Conservation (phyloP, 2,113 vertebrate species). For the Proteles cristata region DNA sequence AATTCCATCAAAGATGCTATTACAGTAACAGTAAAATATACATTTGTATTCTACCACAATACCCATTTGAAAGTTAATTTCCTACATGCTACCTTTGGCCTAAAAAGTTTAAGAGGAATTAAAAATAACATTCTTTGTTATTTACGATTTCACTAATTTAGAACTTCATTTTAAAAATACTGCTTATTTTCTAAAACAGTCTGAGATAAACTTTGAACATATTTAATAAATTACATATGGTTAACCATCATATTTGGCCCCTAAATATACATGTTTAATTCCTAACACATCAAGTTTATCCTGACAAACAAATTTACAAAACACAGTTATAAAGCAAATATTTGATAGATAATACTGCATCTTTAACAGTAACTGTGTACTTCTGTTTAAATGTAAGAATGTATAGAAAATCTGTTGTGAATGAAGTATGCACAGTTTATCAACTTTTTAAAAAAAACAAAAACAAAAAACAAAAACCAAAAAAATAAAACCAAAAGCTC, state of each 20-base stretch:
- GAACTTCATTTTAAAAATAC: slow-evolving; percentile 74
- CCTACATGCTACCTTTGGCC: slow-evolving; percentile 58
- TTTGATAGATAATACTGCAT: slow-evolving; percentile 83
- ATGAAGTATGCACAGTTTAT: slow-evolving; percentile 83
- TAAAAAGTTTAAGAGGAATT: slow-evolving; percentile 69
- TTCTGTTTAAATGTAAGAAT: slow-evolving; percentile 81
- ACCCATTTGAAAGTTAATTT: slow-evolving; percentile 70
- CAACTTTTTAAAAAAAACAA: slow-evolving; percentile 69
- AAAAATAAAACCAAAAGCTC: slow-evolving; percentile 82
- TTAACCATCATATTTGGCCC: slow-evolving; percentile 71
- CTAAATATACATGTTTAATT: slow-evolving; percentile 68
- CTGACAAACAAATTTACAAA: slow-evolving; percentile 73
- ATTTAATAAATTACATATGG: slow-evolving; percentile 69
- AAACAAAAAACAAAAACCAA: slow-evolving; percentile 77
- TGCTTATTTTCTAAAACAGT: slow-evolving; percentile 67
- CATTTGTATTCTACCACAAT: slow-evolving; percentile 66
- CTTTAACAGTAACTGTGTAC: slow-evolving; percentile 84
- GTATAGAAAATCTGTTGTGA: slow-evolving; percentile 81
- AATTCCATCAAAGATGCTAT: slow-evolving; percentile 72
- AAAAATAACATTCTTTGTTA: slow-evolving; percentile 64
- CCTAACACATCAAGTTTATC: slow-evolving; percentile 69
- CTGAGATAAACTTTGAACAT: slow-evolving; percentile 72
- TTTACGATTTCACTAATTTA: slow-evolving; percentile 68
- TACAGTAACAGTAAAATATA: slow-evolving; percentile 66
- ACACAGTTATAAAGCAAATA: slow-evolving; percentile 61